These are phyloP conservation scores for Erithacus rubecula DNA, from an alignment of 2,797 vertebrate genomes.

Conservation along the genomic window DNA sequence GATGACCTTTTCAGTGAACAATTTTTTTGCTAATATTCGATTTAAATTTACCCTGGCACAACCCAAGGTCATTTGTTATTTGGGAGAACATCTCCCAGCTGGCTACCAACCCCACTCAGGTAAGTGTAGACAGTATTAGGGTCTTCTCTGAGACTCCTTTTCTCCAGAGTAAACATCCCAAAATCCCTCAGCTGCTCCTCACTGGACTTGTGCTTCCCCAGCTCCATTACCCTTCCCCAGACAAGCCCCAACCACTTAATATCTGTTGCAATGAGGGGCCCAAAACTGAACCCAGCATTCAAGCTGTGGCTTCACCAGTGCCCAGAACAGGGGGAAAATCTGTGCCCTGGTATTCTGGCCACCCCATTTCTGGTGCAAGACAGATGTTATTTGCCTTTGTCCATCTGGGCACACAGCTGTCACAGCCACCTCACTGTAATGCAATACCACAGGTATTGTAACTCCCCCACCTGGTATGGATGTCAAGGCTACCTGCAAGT, in stretches of 20 bases:
- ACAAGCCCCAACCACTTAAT: background rate
- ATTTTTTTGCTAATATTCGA: background rate
- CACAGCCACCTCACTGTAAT: background rate
- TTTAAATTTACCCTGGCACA: background rate
- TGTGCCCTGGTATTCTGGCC: background rate
- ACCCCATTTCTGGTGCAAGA: background rate
- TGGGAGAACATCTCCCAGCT: too few species aligned
- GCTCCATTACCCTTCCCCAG: background rate
- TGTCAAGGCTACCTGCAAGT: background rate
- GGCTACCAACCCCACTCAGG: background rate
- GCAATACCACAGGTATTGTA: background rate
- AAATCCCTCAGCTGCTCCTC: background rate
- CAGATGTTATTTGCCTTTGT: background rate
- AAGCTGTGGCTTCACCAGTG: fast-evolving
- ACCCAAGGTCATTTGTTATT: background rate
- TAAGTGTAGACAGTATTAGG: too few species aligned
- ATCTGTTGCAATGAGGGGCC: background rate
- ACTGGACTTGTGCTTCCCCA: background rate
- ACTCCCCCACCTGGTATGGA: too few species aligned
- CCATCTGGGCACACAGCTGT: background rate
- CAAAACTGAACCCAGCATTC: background rate
- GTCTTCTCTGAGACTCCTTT: background rate
- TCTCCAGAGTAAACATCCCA: background rate
- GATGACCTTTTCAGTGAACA: background rate
- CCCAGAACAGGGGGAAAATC: background rate